These are phyloP conservation scores for Gnathonemus echidnorhynchus DNA, from an alignment of 2,113 vertebrate species.

Conservation along the genomic window DNA sequence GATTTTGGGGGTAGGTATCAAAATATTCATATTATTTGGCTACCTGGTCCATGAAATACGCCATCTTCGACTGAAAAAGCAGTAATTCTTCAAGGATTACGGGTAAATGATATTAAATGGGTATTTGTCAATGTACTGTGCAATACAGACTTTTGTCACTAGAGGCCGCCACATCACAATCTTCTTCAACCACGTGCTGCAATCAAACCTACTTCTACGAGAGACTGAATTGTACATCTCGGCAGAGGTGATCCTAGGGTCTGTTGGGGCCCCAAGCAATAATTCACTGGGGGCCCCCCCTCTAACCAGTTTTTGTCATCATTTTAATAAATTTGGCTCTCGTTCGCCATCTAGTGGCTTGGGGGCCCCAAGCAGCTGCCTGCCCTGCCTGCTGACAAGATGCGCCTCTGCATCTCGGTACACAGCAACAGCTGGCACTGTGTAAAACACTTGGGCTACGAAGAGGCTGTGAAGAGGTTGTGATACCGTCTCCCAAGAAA, in stretches of 20 bases:
- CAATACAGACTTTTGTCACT: neutral
- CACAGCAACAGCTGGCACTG: neutral
- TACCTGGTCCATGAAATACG: neutral
- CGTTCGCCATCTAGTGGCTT: too few species aligned
- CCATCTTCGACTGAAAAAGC: neutral
- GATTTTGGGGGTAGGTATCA: neutral
- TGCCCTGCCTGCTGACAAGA: too few species aligned
- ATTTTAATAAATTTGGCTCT: too few species aligned
- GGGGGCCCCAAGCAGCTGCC: too few species aligned
- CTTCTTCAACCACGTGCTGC: neutral
- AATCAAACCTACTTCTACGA: neutral
- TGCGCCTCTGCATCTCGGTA: neutral
- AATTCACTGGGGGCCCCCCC: too few species aligned
- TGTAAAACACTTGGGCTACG: neutral
- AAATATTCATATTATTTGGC: neutral
- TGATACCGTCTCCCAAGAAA: neutral
- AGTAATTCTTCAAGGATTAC: neutral
- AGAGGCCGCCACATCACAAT: neutral
- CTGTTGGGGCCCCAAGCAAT: too few species aligned
- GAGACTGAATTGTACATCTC: neutral
- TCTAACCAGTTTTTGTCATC: too few species aligned
- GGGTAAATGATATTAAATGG: neutral
- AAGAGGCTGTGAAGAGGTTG: neutral
- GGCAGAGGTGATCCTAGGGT: too few species aligned
- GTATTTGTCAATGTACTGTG: neutral